Evolutionary conservation across 2,888 invertebrate species (phyloP).

Genomic region (Acronicta alni): DNA sequence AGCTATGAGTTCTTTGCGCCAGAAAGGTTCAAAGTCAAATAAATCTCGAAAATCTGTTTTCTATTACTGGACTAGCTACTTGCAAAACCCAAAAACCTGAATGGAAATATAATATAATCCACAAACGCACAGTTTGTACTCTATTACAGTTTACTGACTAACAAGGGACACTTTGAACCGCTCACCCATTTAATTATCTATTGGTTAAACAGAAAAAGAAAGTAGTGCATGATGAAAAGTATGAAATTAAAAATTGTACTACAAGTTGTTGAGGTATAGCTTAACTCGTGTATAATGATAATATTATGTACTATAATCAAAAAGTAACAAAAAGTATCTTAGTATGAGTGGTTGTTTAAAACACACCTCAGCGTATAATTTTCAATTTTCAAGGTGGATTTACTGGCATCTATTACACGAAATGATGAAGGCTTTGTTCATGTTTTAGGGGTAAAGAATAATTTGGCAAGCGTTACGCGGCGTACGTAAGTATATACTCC

Average conservation of each 20-base stretch:
- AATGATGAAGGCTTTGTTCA: constrained; percentile 69
- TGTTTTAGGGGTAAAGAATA: constrained; percentile 69
- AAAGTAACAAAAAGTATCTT: constrained; percentile 18
- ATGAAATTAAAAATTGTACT: no score
- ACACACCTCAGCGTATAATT: constrained; percentile 56
- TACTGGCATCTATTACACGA: constrained; percentile 64
- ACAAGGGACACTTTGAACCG: constrained; percentile 19
- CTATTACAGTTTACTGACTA: constrained; percentile 16
- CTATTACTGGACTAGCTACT: background rate
- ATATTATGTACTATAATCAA: no score
- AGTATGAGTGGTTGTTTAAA: constrained; percentile 35
- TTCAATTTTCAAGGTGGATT: constrained; percentile 67
- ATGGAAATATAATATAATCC: background rate
- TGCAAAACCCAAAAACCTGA: background rate
- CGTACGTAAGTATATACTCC: constrained; percentile 60
- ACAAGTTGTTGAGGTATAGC: no score
- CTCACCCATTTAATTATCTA: constrained; percentile 8
- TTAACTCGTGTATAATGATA: no score
- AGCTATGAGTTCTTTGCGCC: no score
- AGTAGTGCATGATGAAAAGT: no score
- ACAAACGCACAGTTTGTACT: constrained; percentile 6
- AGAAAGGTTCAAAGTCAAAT: no score
- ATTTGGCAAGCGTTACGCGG: constrained; percentile 68
- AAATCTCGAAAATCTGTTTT: no score
- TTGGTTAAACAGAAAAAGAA: background rate